These are phyloP conservation scores for Eristalis tenax DNA, from an alignment of 2,888 invertebrate species.

Conservation along the genomic window DNA sequence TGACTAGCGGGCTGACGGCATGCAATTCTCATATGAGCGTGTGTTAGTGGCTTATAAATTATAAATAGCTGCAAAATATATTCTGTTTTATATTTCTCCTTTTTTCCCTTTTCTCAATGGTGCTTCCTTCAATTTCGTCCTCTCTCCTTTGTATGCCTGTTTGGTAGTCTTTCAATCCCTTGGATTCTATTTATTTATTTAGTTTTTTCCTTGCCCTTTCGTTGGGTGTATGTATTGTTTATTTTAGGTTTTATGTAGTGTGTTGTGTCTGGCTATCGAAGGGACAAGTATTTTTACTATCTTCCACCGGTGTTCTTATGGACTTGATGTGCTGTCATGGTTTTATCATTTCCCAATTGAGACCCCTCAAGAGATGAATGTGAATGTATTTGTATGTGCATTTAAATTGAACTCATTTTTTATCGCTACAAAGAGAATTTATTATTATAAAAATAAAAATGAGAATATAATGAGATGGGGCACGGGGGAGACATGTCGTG, in stretches of 20 bases:
- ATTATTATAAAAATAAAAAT: slow-evolving; percentile 47
- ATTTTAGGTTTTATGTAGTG: slow-evolving; percentile 61
- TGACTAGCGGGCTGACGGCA: slow-evolving; percentile 12
- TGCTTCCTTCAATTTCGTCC: neutral
- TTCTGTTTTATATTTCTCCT: slow-evolving; percentile 24
- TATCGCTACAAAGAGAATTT: slow-evolving; percentile 67
- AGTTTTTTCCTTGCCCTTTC: slow-evolving; percentile 40
- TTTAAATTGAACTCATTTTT: slow-evolving; percentile 71
- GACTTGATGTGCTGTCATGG: slow-evolving; percentile 37
- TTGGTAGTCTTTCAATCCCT: neutral
- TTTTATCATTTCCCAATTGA: slow-evolving; percentile 48
- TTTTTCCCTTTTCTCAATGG: slow-evolving; percentile 5
- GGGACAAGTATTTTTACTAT: slow-evolving; percentile 38
- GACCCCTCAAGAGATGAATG: neutral
- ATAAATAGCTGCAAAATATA: slow-evolving; percentile 69
- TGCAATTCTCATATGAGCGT: slow-evolving; percentile 43
- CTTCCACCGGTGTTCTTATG: slow-evolving; percentile 62
- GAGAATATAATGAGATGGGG: neutral
- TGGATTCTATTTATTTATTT: slow-evolving; percentile 2
- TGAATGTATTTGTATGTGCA: slow-evolving; percentile 62
- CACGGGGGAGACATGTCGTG: neutral
- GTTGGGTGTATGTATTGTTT: slow-evolving; percentile 60
- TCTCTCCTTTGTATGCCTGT: neutral
- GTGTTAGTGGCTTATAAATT: slow-evolving; percentile 62
- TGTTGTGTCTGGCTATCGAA: slow-evolving; percentile 60